Evolutionary conservation across 2,888 invertebrate species (phyloP), one percentile per base, ranked within the genome.

Genomic region (Drosophila melanocephala): DNA sequence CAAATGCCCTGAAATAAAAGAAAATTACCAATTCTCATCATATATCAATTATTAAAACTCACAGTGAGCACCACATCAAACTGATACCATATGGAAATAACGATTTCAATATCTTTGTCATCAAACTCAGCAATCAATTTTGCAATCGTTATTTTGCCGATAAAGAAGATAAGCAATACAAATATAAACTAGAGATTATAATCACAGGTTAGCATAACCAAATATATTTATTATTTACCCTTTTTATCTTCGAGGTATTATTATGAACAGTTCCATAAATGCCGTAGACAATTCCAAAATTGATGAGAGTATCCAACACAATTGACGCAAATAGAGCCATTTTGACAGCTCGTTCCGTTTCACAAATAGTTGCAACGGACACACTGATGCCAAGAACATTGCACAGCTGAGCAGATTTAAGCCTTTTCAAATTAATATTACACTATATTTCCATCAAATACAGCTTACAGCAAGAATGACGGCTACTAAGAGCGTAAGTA

Each of bases 401-500:
- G 57, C 56, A 52, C 22, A 66, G 4, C 79, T 83, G 9, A 28
- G 14, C 19, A 42, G 5, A 58, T 32, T 52, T 1, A 32, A 30
- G 4, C 0, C 14, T 9, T 30, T 9, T 39, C 9, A 28, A 28
- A 39, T 30, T 3, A 9, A 28, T n/a, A n/a, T 16, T 16, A 7
- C 0, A 6, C 1, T 16, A 19, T 5, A 51, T 26, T 1, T 55
- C 0, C 3, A 19, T 12, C 4, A 26, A 32, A 2, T 4, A 19
- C 0, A 32, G 69, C 76, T 75, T 75, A 77, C 76, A 19, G 33
- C 47, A 10, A 79, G n/a, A 19, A 51, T 7, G 2, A 51, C 3
- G 5, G 44, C 30, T n/a, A 59, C 22, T 0, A 39, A 4, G 3
- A 77, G 5, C 3, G 77, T 42, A 0, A 47, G 16, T 5, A 22